Base-by-base conservation (phyloP, 2,888 invertebrate species). In the Phengaris arion region DNA sequence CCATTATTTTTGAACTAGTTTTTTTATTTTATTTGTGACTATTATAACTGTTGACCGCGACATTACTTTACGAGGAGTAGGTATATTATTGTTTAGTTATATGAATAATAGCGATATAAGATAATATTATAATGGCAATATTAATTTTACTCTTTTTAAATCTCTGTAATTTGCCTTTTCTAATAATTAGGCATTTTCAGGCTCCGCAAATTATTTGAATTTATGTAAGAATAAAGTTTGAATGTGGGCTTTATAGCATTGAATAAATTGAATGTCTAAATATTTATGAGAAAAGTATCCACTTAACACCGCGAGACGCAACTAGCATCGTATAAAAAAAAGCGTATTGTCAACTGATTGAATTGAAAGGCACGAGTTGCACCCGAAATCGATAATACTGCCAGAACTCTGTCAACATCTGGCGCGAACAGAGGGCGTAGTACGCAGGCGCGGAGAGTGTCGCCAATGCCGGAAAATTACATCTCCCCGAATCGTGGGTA, bases 311-410 rank as follows among this genome's bases (percentile, higher is more conserved):
- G 35, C 6, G 64, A 45, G 12, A 64, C 22, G 22, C 64, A 64
- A 22, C 59, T 35, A 64, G 64, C 64, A 15, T 70, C 7, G 13
- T 68, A 45, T 54, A 72, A 54, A 72, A 45, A 45, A 72, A 54
- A 54, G 35, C 52, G 35, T 77, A 76, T 77, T 68, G 76, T 78
- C 76, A 76, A 78, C 77, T 76, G 59, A n/a, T 52, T 74, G 46
- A 73, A 77, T 74, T 75, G 78, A 75, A 57, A 78, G 74, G 75
- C 73, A 74, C 64, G 75, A 77, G 78, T 76, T 75, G 70, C 79
- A 76, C 74, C 77, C 77, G 76, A 87, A 90, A 93, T 93, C 93
- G 89, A 93, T 93, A 93, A 89, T 87, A 86, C 84, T 89, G 84
- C 89, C 89, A 90, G 89, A 89, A 87, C 76, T 80, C 84, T 80